A percentile compares a stretch with the other conserved stretches of the same genome.
Evolutionary conservation across 2,113 vertebrate species (phyloP).

Genomic region (Gymnocephalus cernua): DNA sequence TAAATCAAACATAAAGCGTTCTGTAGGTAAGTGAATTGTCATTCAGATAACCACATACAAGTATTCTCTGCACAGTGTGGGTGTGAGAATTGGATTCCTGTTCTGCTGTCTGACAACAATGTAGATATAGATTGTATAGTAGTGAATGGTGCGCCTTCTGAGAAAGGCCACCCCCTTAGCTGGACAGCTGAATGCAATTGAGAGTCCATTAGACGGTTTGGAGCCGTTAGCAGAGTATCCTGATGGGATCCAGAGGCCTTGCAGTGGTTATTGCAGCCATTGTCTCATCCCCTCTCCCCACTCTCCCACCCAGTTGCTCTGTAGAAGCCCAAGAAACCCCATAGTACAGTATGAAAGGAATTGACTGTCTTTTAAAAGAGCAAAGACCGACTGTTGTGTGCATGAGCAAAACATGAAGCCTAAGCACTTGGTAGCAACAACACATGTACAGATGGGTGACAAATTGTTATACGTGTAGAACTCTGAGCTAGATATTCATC

Average conservation of each 20-base stretch:
- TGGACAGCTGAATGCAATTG: constrained; percentile 73
- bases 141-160: constrained; percentile 22
- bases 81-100: constrained; percentile 8
- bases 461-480: not conserved
- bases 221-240: constrained; percentile 57
- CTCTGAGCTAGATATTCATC: not conserved
- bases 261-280: constrained; percentile 39
- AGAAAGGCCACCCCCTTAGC: constrained; percentile 28
- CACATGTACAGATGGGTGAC: not conserved
- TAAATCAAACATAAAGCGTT: not conserved
- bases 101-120: constrained; percentile 5
- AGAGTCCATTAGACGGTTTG: constrained; percentile 73
- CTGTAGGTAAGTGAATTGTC: not conserved
- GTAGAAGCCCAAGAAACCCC: not conserved
- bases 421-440: not conserved
- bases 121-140: constrained; percentile 15
- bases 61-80: not conserved
- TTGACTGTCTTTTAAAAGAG: not conserved
- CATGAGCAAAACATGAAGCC: not conserved
- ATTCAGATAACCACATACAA: not conserved
- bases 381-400: not conserved
- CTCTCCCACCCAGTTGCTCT: not conserved
- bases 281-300: not conserved
- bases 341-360: constrained; percentile 7
- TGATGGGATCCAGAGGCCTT: constrained; percentile 61